Evolutionary conservation across 2,888 invertebrate genomes (phyloP).

Genomic region (Chloromyia formosa): DNA sequence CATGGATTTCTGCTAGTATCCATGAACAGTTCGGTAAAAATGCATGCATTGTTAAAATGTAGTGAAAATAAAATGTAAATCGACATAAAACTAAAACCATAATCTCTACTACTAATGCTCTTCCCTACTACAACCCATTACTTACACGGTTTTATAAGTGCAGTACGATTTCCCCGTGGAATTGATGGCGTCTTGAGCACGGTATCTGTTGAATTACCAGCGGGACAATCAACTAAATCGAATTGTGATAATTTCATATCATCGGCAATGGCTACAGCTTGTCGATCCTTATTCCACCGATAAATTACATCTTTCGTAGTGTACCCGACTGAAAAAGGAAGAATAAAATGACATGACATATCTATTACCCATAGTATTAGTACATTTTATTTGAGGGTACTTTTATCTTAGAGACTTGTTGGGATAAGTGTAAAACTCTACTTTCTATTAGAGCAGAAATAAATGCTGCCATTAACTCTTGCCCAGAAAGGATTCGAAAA

Average conservation of each 20-base stretch:
- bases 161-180: constrained; percentile 22
- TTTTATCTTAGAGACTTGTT: no score
- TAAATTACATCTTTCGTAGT: constrained; percentile 78
- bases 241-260: constrained; percentile 88
- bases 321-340: constrained; percentile 71
- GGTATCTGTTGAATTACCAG: constrained; percentile 72
- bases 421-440: no score
- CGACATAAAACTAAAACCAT: no score
- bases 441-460: no score
- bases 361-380: no score
- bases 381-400: no score
- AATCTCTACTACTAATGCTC: no score
- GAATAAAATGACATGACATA: background rate
- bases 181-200: constrained; percentile 59
- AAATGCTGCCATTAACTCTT: no score
- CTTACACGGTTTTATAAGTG: constrained; percentile 46
- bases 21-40: no score
- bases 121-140: background rate
- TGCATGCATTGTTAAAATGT: no score
- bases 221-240: constrained; percentile 79
- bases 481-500: no score
- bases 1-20: no score
- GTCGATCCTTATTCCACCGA: constrained; percentile 75
- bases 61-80: background rate
- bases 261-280: constrained; percentile 77